Evolutionary conservation across 64 coral and sea anemone genomes (phyloP).

Genomic region (Dendrophyllia cribrosa): DNA sequence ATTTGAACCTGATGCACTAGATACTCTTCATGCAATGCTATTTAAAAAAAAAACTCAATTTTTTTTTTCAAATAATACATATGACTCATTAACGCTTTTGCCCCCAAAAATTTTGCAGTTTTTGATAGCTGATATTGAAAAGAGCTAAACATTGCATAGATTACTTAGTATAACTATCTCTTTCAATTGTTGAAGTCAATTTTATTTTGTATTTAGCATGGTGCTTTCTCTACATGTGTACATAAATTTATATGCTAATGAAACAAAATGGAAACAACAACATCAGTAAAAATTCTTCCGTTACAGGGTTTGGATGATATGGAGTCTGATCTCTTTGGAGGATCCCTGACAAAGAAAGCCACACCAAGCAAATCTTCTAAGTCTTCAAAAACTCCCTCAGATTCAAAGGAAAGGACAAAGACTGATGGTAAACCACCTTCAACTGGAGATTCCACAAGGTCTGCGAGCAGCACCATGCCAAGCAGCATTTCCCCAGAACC

Average conservation of each 20-base stretch:
- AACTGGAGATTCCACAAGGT: neutral
- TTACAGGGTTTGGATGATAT: constrained; percentile 88
- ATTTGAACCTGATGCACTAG: too few species aligned
- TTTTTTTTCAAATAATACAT: too few species aligned
- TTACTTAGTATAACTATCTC: neutral
- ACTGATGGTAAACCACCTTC: neutral
- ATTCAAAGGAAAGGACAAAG: neutral
- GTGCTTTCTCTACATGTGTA: too few species aligned
- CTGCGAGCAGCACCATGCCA: neutral
- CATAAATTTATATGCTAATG: too few species aligned
- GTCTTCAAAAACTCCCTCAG: constrained; percentile 5
- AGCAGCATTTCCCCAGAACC: constrained; percentile 50
- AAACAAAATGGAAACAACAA: too few species aligned
- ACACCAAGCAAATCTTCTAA: constrained; percentile 53
- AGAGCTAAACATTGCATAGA: neutral
- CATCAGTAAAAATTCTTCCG: too few species aligned
- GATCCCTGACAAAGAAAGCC: constrained; percentile 66
- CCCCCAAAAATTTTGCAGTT: too few species aligned
- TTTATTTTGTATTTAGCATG: too few species aligned
- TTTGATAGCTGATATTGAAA: neutral
- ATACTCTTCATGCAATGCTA: too few species aligned
- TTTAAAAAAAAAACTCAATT: too few species aligned
- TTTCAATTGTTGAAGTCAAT: neutral
- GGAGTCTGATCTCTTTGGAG: constrained; percentile 91
- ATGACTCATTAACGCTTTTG: too few species aligned